A percentile compares a stretch with the other conserved stretches of the same genome.
Evolutionary conservation across 2,113 vertebrate genomes (phyloP).

Genomic region (Columbina picui): DNA sequence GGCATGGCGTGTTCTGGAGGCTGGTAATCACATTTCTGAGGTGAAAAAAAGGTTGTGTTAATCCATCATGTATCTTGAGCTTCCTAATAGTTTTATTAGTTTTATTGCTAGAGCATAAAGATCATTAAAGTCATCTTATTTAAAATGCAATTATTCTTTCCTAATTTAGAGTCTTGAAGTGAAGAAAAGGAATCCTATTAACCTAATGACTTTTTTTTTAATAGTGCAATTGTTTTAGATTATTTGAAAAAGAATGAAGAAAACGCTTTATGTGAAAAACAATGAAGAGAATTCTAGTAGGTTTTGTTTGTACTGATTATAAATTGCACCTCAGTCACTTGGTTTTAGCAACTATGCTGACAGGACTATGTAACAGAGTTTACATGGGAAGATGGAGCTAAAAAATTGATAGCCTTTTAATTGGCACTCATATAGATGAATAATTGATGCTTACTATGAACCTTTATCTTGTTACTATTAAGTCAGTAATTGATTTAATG

Average conservation of each 20-base stretch:
- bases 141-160: constrained; percentile 34
- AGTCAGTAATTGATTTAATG: neutral
- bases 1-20: constrained; percentile 61
- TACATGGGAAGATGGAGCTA: neutral
- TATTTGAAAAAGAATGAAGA: constrained; percentile 4
- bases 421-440: neutral
- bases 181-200: constrained; percentile 39
- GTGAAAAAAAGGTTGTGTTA: constrained; percentile 34
- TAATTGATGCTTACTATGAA: neutral
- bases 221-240: neutral
- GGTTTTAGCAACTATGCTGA: constrained; percentile 19
- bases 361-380: neutral
- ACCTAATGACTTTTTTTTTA: neutral
- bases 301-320: neutral
- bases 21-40: constrained; percentile 39
- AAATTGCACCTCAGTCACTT: neutral
- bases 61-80: constrained; percentile 28
- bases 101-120: constrained; percentile 23
- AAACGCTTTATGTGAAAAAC: constrained; percentile 15
- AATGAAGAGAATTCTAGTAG: constrained; percentile 26
- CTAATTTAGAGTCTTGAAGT: constrained; percentile 4
- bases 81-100: constrained; percentile 42
- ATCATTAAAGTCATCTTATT: neutral
- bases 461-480: neutral
- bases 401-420: constrained; percentile 18